A percentile compares a stretch with the other conserved stretches of the same genome.
phyloP scores from a whole-genome alignment of 2,797 vertebrate species.

The Enteromius treurensis region DNA sequence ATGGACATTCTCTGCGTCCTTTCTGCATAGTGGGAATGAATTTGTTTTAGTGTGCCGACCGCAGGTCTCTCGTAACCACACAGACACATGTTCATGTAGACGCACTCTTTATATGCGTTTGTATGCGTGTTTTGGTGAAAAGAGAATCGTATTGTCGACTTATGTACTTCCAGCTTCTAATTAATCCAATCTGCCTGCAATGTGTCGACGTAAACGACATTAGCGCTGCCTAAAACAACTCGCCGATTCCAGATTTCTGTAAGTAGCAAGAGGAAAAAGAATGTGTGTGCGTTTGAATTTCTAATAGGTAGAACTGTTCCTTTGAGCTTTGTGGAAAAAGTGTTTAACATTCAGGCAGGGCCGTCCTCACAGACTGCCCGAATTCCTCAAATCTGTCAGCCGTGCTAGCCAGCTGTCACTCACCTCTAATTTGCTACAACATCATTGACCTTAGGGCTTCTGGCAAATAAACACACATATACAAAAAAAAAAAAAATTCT shows the following conservation, averaged over 20 bases:
- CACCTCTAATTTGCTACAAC: conserved; percentile 49
- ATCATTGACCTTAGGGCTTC: conserved; percentile 40
- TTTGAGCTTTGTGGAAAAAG: conserved; percentile 61
- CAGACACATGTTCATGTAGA: conserved; percentile 10
- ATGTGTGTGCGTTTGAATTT: conserved; percentile 49
- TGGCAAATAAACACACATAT: conserved; percentile 19
- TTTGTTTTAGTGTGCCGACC: conserved; percentile 37
- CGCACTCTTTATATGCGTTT: background rate
- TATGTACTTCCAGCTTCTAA: background rate
- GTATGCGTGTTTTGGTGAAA: conserved; percentile 11
- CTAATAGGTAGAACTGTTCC: conserved; percentile 58
- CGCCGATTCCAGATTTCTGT: conserved; percentile 28
- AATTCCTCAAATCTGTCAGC: conserved; percentile 47
- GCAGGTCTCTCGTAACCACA: conserved; percentile 35
- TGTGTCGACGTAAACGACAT: conserved; percentile 9
- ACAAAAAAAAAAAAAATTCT: background rate
- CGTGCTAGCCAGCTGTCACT: conserved; percentile 54
- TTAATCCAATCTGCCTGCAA: conserved; percentile 30
- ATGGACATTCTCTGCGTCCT: conserved; percentile 51
- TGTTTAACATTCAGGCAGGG: conserved; percentile 56
- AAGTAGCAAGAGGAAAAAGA: conserved; percentile 29
- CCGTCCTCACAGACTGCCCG: conserved; percentile 38
- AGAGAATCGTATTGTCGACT: background rate
- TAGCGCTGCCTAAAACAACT: conserved; percentile 27
- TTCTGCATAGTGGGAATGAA: conserved; percentile 24